These are phyloP conservation scores for Peromyscus aztecus DNA, from an alignment of 2,797 vertebrate genomes.

Conservation along the genomic window DNA sequence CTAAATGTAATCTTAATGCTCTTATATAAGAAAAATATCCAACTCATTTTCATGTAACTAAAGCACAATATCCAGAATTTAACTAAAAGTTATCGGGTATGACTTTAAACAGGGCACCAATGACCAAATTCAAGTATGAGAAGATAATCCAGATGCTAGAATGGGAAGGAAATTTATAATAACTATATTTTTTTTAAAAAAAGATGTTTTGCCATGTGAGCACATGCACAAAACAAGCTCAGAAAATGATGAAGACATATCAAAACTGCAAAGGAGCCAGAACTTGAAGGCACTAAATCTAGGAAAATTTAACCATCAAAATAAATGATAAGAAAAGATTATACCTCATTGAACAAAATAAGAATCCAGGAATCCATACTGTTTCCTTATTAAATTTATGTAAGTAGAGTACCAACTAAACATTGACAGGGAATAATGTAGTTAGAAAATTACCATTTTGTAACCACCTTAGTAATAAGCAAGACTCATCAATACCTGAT, in stretches of 20 bases:
- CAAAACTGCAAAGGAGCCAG: neutral
- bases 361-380: neutral
- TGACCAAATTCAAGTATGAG: constrained; percentile 37
- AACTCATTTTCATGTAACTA: neutral
- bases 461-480: neutral
- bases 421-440: constrained; percentile 9
- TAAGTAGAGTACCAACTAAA: constrained; percentile 18
- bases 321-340: constrained; percentile 11
- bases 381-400: constrained; percentile 46
- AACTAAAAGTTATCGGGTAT: neutral
- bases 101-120: neutral
- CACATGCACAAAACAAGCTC: neutral
- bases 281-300: neutral
- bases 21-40: neutral
- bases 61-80: constrained; percentile 5
- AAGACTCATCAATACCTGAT: constrained; percentile 57
- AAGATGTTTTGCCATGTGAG: neutral
- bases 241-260: constrained; percentile 3
- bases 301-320: constrained; percentile 17
- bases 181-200: neutral
- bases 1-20: neutral
- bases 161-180: neutral
- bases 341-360: constrained; percentile 35
- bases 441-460: constrained; percentile 57
- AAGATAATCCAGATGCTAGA: neutral